Evolutionary conservation across 1,140 invertebrate genomes (phyloP), one percentile per base, ranked within the genome.

Genomic region (Calephelis virginiensis): DNA sequence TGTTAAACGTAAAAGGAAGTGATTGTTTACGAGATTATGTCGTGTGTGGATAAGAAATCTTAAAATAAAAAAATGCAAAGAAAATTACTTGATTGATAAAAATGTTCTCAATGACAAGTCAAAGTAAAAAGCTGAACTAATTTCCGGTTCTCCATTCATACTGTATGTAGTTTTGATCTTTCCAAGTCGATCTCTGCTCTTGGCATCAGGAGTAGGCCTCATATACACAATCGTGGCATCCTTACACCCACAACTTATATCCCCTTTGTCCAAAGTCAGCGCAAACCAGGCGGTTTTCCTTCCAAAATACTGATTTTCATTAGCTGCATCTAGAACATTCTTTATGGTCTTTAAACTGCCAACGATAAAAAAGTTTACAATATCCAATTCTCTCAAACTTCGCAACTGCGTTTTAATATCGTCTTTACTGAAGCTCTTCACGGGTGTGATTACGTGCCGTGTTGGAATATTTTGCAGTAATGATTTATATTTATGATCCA

Each of bases 401-500:
- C 93, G 90, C 37, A 97, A 90, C 81, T 97, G 96, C 4, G 84
- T 91, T 76, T 84, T 93, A 61, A 94, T 93, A 69, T 88, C 91
- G 49, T 89, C 92, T 79, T 84, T 89, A 64, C 85, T 72, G 70
- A 75, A 56, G 87, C 84, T 82, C 82, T 92, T 89, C 88, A 95
- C 93, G 13, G 93, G 92, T 1, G 95, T 94, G 28, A 97, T 97
- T 1, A 97, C 94, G 80, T 98, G 97, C 3, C 97, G 92, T 0
- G 96, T 97, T 13, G 96, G 95, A 38, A 98, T 95, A 86, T 98
- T 98, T 81, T 97, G 93, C 11, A 98, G 86, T 1, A 98, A 86
- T 8, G 96, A 96, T 85, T 97, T 97, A 89, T 97, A 98, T 86
- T 98, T 97, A 90, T 98, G 96, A 74, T 97, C 96, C 95, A 98